phyloP scores from a whole-genome alignment of 2,797 vertebrate species.

The Heterohyrax brucei region DNA sequence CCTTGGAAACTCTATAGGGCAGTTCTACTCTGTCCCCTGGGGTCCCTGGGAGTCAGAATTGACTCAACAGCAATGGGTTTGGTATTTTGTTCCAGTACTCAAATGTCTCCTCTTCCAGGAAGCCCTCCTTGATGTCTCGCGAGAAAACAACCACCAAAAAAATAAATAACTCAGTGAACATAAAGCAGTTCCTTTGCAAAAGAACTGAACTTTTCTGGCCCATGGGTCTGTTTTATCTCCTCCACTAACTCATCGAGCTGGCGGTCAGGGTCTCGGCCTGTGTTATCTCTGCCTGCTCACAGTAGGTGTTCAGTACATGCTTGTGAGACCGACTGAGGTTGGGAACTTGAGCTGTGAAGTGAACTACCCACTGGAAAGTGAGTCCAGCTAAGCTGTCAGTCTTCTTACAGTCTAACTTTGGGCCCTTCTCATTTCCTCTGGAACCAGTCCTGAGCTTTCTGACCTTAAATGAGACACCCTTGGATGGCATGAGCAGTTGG shows the following conservation, averaged over 20 bases:
- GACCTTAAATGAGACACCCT: not conserved
- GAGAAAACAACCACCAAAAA: not conserved
- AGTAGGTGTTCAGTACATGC: not conserved
- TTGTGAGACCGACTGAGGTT: not conserved
- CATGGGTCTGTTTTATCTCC: not conserved
- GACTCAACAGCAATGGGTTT: too few relatives aligned
- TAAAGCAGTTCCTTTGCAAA: not conserved
- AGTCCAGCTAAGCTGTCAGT: fast-evolving
- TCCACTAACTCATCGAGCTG: not conserved
- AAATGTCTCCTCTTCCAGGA: not conserved
- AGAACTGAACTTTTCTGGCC: not conserved
- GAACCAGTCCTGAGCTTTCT: constrained; percentile 27
- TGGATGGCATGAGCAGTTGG: not conserved
- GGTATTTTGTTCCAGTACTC: not conserved
- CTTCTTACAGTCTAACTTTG: too few relatives aligned
- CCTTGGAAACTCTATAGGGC: too few relatives aligned
- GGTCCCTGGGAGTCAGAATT: too few relatives aligned
- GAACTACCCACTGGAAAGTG: not conserved
- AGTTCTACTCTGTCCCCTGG: too few relatives aligned
- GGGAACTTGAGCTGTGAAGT: not conserved
- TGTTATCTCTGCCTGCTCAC: not conserved
- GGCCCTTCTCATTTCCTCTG: not conserved
- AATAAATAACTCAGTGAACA: not conserved
- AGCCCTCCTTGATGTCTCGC: not conserved
- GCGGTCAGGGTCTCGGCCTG: not conserved